Evolutionary conservation across 2,113 vertebrate species (phyloP).

Genomic region (Pachypanchax playfairii): DNA sequence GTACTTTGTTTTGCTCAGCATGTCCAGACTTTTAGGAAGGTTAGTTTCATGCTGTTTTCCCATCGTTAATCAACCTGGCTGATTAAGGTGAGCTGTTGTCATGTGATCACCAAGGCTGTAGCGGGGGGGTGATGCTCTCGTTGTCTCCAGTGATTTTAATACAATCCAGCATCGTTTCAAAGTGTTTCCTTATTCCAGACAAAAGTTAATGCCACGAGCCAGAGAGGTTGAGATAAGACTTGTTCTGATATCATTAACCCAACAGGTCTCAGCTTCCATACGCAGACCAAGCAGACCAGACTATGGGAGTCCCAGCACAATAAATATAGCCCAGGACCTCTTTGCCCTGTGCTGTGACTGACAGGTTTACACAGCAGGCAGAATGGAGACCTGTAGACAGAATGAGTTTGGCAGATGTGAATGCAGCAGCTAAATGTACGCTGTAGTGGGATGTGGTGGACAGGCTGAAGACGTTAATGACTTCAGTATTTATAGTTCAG

Average conservation of each 20-base stretch:
- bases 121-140: slow-evolving; percentile 21
- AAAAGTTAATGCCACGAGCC: slow-evolving; percentile 64
- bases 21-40: slow-evolving; percentile 22
- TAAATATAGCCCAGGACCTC: slow-evolving; percentile 1
- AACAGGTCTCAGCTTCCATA: neutral
- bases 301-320: neutral
- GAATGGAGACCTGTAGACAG: slow-evolving; percentile 43
- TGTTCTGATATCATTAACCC: slow-evolving; percentile 69
- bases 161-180: slow-evolving; percentile 47
- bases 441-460: slow-evolving; percentile 1
- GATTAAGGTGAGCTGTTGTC: slow-evolving; percentile 70
- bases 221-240: slow-evolving; percentile 66
- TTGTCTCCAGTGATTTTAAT: slow-evolving; percentile 51
- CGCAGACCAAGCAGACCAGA: too few species aligned
- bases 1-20: too few species aligned
- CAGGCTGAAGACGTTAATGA: neutral
- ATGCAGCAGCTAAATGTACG: slow-evolving; percentile 7
- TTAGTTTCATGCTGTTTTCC: slow-evolving; percentile 47
- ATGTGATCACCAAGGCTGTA: slow-evolving; percentile 30
- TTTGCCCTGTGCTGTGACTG: slow-evolving; percentile 33
- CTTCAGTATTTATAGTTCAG: neutral
- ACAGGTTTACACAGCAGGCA: slow-evolving; percentile 51
- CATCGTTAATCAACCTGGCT: slow-evolving; percentile 67
- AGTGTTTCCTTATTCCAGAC: slow-evolving; percentile 38
- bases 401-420: slow-evolving; percentile 20